A percentile compares a stretch with the other conserved stretches of the same genome.
Evolutionary conservation across 2,113 vertebrate genomes (phyloP).

Genomic region (Gymnocephalus cernua): DNA sequence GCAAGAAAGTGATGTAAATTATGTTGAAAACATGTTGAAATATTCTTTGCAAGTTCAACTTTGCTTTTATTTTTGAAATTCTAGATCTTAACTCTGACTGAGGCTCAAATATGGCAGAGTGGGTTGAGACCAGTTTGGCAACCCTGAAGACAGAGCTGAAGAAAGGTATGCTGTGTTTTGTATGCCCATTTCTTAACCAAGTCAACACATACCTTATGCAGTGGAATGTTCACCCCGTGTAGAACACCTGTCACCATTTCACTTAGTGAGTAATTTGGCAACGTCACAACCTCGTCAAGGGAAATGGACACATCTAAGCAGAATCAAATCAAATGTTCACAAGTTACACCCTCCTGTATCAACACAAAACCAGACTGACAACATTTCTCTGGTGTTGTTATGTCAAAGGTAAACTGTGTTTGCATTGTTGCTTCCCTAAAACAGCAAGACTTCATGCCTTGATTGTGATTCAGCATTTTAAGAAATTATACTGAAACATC

Average conservation of each 20-base stretch:
- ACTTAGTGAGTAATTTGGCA: conserved; percentile 50
- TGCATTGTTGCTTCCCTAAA: background rate
- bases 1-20: background rate
- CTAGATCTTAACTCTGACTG: background rate
- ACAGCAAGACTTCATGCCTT: background rate
- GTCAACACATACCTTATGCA: conserved; percentile 74
- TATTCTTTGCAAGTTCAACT: background rate
- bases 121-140: background rate
- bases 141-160: background rate
- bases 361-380: background rate
- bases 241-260: conserved; percentile 51
- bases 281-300: conserved; percentile 69
- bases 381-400: background rate
- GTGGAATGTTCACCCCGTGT: conserved; percentile 70
- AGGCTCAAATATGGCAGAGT: background rate
- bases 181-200: background rate
- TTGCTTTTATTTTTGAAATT: background rate
- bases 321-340: conserved; percentile 22
- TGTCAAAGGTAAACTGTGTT: background rate
- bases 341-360: background rate
- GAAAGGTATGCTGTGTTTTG: background rate
- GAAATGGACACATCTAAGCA: conserved; percentile 71
- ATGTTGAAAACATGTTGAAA: background rate
- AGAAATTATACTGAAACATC: background rate
- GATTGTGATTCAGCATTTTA: background rate